Percentiles rank a stretch among this genome's conserved stretches.
Conservation (phyloP, 1,140 invertebrate genomes). For the Rhizoglyphus robini region DNA sequence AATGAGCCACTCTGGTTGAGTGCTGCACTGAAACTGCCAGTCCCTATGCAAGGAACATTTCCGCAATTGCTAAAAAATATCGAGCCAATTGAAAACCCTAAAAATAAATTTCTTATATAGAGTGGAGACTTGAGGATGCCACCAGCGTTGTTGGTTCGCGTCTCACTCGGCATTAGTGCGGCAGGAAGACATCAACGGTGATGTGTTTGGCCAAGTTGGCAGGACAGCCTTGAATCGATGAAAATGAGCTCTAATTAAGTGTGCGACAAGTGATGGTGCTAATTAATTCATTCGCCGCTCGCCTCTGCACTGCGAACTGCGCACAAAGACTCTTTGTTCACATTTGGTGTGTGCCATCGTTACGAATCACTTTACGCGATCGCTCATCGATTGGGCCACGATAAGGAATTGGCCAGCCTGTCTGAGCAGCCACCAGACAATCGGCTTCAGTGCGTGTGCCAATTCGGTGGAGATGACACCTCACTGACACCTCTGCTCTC, state of each 20-base stretch:
- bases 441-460: neutral
- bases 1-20: too few species aligned
- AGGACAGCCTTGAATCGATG: neutral
- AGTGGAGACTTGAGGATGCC: too few species aligned
- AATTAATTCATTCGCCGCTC: neutral
- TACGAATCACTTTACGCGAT: neutral
- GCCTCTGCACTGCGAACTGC: neutral
- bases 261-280: neutral
- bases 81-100: neutral
- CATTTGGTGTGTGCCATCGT: neutral
- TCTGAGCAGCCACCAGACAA: neutral
- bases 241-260: constrained; percentile 6
- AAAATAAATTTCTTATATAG: too few species aligned
- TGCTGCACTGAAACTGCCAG: too few species aligned
- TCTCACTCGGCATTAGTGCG: too few species aligned
- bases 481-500: neutral
- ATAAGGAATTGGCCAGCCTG: neutral
- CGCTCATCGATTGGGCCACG: neutral
- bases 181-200: too few species aligned
- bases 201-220: too few species aligned
- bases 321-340: neutral
- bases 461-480: neutral
- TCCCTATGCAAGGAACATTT: too few species aligned
- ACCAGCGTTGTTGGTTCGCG: too few species aligned
- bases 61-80: too few species aligned